These are phyloP conservation scores for Kobus ellipsiprymnus DNA, from an alignment of 2,113 vertebrate species.

Conservation along the genomic window DNA sequence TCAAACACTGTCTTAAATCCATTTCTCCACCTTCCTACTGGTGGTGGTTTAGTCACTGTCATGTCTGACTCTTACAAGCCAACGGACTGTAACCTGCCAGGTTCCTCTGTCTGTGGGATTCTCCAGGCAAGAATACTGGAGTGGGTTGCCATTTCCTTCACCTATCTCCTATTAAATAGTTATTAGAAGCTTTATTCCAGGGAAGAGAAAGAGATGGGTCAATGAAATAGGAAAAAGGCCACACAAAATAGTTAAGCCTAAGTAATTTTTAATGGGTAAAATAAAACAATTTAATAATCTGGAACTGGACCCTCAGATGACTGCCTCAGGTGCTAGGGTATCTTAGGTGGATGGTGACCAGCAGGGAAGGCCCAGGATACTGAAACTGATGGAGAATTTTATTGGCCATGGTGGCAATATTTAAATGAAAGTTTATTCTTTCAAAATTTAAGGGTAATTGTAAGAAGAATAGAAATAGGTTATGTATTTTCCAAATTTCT, in stretches of 20 bases:
- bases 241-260: neutral
- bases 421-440: neutral
- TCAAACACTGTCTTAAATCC: neutral
- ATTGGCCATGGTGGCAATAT: neutral
- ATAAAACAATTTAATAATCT: neutral
- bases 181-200: neutral
- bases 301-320: neutral
- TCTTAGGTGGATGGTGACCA: neutral
- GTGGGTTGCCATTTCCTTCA: neutral
- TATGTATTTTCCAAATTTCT: neutral
- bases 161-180: neutral
- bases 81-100: neutral
- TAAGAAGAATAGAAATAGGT: neutral
- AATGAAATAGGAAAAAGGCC: neutral
- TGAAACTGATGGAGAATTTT: neutral
- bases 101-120: neutral
- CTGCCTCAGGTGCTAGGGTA: neutral
- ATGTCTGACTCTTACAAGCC: neutral
- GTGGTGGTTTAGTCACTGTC: neutral
- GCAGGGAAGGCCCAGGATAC: neutral
- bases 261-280: neutral
- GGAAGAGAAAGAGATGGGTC: neutral
- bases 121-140: neutral
- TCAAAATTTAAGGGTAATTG: slow-evolving; percentile 1
- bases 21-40: neutral